phyloP scores from a whole-genome alignment of 2,113 vertebrate species.

The Panurus biarmicus region DNA sequence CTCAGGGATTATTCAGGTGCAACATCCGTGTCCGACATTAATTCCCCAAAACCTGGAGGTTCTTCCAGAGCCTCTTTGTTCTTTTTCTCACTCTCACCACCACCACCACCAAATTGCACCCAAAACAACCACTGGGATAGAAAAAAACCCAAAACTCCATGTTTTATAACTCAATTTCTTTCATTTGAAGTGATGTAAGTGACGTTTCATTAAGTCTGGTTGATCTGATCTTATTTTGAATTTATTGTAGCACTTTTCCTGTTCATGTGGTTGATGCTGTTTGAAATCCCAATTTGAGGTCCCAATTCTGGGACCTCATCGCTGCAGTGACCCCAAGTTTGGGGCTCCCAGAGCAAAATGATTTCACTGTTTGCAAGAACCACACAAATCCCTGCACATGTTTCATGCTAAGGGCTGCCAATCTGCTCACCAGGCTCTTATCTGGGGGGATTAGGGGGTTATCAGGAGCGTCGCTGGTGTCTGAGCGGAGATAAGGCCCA shows the following conservation, averaged over 20 bases:
- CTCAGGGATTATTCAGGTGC: background rate
- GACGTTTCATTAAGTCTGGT: background rate
- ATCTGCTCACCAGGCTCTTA: background rate
- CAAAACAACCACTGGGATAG: background rate
- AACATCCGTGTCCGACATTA: background rate
- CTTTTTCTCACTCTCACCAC: background rate
- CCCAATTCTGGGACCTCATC: background rate
- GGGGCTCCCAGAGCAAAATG: background rate
- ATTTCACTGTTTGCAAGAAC: background rate
- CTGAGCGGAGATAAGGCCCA: slow-evolving; percentile 36
- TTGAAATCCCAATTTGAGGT: background rate
- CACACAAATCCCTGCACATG: background rate
- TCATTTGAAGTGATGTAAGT: background rate
- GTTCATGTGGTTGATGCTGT: background rate
- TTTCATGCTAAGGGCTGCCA: slow-evolving; percentile 20
- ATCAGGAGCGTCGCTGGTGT: background rate
- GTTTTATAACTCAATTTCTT: background rate
- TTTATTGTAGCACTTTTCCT: background rate
- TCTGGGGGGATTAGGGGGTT: slow-evolving; percentile 25
- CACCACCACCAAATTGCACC: background rate
- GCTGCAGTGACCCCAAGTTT: background rate
- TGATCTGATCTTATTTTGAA: background rate
- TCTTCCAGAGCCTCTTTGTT: background rate
- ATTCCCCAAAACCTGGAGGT: background rate
- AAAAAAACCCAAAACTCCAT: background rate